Percentiles rank a stretch among this genome's conserved stretches.
phyloP scores from a whole-genome alignment of 2,113 vertebrate species.

The Crypturellus undulatus region DNA sequence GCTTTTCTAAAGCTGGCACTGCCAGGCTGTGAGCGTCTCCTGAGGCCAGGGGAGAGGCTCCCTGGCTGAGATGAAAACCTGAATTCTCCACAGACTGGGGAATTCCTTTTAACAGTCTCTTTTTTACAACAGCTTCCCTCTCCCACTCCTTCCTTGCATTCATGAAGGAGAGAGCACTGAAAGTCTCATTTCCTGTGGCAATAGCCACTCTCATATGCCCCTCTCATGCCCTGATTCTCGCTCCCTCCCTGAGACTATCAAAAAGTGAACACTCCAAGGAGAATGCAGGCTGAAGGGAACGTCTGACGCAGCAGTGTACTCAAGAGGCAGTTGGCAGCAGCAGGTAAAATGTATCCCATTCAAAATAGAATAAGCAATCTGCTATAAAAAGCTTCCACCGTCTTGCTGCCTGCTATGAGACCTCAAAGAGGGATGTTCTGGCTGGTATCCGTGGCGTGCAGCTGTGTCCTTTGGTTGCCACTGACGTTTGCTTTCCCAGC shows the following conservation, averaged over 20 bases:
- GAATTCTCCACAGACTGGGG: neutral
- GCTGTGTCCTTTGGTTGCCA: neutral
- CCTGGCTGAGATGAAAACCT: neutral
- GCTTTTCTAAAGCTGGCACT: neutral
- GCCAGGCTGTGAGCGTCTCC: neutral
- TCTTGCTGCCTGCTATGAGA: slow-evolving; percentile 8
- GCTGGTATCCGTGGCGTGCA: neutral
- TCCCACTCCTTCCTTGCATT: neutral
- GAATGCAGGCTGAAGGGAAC: neutral
- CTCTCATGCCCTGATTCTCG: neutral
- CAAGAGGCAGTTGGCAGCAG: slow-evolving; percentile 8
- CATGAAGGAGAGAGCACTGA: neutral
- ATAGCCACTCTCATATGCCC: rapidly evolving
- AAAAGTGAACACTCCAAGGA: neutral
- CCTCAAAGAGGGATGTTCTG: neutral
- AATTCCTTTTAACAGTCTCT: neutral
- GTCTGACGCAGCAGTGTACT: slow-evolving; percentile 1
- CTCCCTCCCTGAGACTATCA: neutral
- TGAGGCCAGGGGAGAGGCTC: neutral
- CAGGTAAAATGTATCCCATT: slow-evolving; percentile 12
- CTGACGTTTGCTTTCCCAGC: neutral
- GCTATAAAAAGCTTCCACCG: neutral
- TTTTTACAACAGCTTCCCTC: neutral
- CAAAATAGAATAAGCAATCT: neutral
- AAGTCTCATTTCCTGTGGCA: neutral